A percentile compares a stretch with the other conserved stretches of the same genome.
These are phyloP conservation scores for Stichopus horrens DNA, from an alignment of 53 echinoderm and acorn worm species.

Conservation along the genomic window DNA sequence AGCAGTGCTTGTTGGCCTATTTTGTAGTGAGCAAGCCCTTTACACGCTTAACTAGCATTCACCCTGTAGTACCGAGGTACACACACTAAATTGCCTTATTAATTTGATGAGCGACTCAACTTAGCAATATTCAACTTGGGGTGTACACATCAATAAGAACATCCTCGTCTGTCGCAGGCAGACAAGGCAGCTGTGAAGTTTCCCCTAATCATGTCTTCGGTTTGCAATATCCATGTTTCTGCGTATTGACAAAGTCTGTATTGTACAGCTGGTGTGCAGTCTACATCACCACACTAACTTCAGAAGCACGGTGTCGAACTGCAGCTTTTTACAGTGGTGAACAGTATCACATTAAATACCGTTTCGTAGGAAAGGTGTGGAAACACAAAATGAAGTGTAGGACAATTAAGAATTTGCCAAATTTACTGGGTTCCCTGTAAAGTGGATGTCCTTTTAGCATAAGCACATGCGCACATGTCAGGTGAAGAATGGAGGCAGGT, in stretches of 20 bases:
- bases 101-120: constrained; percentile 29
- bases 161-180: constrained; percentile 2
- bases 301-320: no score
- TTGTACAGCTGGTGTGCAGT: neutral
- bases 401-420: no score
- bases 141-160: constrained; percentile 18
- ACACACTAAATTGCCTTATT: constrained; percentile 21
- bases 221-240: neutral
- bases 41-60: neutral
- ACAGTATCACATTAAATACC: no score
- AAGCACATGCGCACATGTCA: no score
- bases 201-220: constrained; percentile 7
- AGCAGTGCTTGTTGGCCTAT: neutral
- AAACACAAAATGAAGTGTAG: no score
- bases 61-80: neutral
- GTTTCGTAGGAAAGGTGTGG: no score
- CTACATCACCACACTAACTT: neutral
- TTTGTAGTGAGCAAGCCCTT: neutral
- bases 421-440: no score
- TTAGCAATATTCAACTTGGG: constrained; percentile 24
- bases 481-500: no score
- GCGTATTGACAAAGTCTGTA: neutral
- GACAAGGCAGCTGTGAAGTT: constrained; percentile 6
- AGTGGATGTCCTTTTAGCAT: no score
- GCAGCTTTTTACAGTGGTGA: no score